Percentiles rank a stretch among this genome's conserved stretches.
Evolutionary conservation across 1,140 invertebrate species (phyloP).

Genomic region (Leptopilina boulardi): DNA sequence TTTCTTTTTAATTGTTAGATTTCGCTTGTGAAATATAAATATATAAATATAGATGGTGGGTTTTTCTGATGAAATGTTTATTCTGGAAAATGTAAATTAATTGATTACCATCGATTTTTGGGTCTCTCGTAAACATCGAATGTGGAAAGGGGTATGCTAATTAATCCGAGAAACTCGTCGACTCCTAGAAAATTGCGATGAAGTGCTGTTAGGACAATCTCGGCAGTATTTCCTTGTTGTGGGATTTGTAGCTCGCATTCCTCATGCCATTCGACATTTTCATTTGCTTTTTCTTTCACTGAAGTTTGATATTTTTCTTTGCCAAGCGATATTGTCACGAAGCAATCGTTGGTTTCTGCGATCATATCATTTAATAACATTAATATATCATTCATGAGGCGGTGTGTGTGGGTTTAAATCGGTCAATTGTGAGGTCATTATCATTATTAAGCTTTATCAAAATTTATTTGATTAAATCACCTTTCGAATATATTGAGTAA

Average conservation of each 20-base stretch:
- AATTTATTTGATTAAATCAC: neutral
- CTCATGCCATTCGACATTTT: conserved; percentile 94
- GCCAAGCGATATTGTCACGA: conserved; percentile 94
- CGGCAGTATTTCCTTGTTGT: conserved; percentile 90
- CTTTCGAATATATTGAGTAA: neutral
- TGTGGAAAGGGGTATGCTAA: conserved; percentile 87
- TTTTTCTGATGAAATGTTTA: too few relatives aligned
- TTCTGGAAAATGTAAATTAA: conserved; percentile 48
- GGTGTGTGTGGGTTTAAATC: neutral
- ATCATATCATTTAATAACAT: conserved; percentile 34
- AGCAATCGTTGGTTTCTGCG: conserved; percentile 92
- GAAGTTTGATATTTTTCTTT: conserved; percentile 98
- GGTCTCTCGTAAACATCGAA: conserved; percentile 94
- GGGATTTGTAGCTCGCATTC: conserved; percentile 96
- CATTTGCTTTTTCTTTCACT: conserved; percentile 90
- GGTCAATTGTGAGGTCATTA: conserved; percentile 40
- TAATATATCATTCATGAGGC: neutral
- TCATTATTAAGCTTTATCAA: conserved; percentile 37
- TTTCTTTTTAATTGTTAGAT: too few relatives aligned
- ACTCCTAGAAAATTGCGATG: conserved; percentile 92
- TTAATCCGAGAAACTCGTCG: conserved; percentile 95
- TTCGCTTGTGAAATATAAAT: too few relatives aligned
- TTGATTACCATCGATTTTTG: conserved; percentile 85
- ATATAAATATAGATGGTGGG: too few relatives aligned
- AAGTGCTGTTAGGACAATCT: conserved; percentile 88